Evolutionary conservation across 1,140 invertebrate species (phyloP).

Genomic region (Popillia japonica): DNA sequence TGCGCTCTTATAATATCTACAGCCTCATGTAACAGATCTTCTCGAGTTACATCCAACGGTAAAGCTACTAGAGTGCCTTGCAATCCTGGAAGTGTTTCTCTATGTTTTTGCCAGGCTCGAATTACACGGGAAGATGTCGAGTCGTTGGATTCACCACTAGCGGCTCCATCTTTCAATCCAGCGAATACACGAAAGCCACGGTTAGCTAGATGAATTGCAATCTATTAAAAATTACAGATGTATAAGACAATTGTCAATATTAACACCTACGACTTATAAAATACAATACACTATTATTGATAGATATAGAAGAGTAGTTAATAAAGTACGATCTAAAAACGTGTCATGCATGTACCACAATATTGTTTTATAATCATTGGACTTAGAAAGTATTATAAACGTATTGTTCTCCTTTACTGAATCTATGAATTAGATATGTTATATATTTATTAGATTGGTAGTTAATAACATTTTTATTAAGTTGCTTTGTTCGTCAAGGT

Average conservation of each 20-base stretch:
- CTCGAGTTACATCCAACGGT: conserved; percentile 79
- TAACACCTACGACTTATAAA: background rate
- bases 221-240: conserved; percentile 55
- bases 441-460: background rate
- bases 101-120: conserved; percentile 65
- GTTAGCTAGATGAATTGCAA: conserved; percentile 71
- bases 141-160: conserved; percentile 61
- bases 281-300: too few species aligned
- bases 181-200: conserved; percentile 79
- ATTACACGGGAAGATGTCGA: conserved; percentile 69
- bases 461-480: background rate
- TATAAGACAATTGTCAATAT: conserved; percentile 5
- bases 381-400: background rate
- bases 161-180: conserved; percentile 69
- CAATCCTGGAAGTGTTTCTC: conserved; percentile 61
- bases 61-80: conserved; percentile 72
- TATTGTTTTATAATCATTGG: too few species aligned
- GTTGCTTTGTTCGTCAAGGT: background rate
- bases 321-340: too few species aligned
- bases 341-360: too few species aligned
- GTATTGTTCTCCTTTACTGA: conserved; percentile 1
- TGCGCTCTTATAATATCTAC: conserved; percentile 79
- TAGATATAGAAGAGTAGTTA: too few species aligned
- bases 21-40: conserved; percentile 80
- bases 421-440: background rate